A percentile compares a stretch with the other conserved stretches of the same genome.
These are phyloP conservation scores for Prunella strophiata DNA, from an alignment of 2,797 vertebrate species.

Conservation along the genomic window DNA sequence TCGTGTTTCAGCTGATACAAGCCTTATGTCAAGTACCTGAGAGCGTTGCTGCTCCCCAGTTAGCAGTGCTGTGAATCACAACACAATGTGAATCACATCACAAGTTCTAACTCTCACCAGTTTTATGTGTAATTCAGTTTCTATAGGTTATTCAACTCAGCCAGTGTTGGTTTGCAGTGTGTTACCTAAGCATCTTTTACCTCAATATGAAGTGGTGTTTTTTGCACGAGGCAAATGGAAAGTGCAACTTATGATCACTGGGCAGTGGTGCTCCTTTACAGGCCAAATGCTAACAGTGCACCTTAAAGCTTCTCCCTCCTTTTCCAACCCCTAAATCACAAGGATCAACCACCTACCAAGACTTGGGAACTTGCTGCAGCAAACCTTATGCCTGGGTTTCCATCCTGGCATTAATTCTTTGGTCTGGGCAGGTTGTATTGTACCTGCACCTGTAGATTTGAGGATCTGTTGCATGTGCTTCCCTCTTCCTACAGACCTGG, in stretches of 20 bases:
- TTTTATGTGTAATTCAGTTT: not conserved
- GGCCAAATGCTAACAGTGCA: rapidly evolving
- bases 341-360: not conserved
- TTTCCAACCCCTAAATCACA: not conserved
- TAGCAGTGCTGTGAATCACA: slow-evolving; percentile 28
- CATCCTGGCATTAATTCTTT: not conserved
- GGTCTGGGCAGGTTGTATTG: too few relatives aligned
- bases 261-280: not conserved
- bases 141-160: not conserved
- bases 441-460: not conserved
- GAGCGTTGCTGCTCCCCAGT: slow-evolving; percentile 1
- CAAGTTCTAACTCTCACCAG: not conserved
- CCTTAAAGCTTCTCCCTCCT: not conserved
- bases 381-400: not conserved
- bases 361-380: slow-evolving; percentile 11
- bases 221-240: not conserved
- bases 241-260: not conserved
- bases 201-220: not conserved
- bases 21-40: not conserved
- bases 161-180: slow-evolving; percentile 26
- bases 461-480: not conserved
- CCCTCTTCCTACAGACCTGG: not conserved
- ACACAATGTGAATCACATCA: not conserved
- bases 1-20: slow-evolving; percentile 18
- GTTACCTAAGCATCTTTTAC: not conserved